Evolutionary conservation across 2,797 vertebrate species (phyloP).

Genomic region (Sebastes umbrosus): DNA sequence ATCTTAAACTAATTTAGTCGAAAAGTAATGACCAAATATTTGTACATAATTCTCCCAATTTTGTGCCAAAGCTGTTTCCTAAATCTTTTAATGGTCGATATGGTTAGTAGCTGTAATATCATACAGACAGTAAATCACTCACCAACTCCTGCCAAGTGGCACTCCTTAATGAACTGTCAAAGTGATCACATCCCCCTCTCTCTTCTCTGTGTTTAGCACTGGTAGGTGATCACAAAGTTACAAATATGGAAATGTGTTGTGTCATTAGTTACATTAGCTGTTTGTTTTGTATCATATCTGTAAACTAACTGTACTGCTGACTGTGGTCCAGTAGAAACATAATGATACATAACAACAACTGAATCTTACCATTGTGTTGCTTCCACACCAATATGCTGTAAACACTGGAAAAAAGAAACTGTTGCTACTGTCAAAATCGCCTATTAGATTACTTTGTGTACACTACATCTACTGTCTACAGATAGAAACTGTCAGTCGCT

Average conservation of each 20-base stretch:
- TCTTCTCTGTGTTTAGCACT: background rate
- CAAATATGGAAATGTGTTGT: background rate
- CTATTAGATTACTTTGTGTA: background rate
- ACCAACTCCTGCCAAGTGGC: too few relatives aligned
- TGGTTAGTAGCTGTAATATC: too few relatives aligned
- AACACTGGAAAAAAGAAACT: background rate
- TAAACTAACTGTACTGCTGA: background rate
- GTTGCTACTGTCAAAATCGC: rapidly evolving
- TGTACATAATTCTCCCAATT: background rate
- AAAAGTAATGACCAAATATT: background rate
- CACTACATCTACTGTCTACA: background rate
- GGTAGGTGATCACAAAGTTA: background rate
- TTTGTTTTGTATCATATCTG: too few relatives aligned
- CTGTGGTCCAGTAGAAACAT: background rate
- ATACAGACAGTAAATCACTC: too few relatives aligned
- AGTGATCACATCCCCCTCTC: background rate
- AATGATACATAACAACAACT: background rate
- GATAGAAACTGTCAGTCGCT: too few relatives aligned
- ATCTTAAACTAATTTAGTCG: background rate
- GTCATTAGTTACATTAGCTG: background rate
- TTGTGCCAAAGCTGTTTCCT: background rate
- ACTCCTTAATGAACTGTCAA: background rate
- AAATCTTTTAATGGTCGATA: background rate
- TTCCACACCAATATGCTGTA: background rate
- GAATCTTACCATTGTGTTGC: background rate